Base-by-base conservation (phyloP, 2,797 vertebrate genomes). In the Onychomys arenicola region DNA sequence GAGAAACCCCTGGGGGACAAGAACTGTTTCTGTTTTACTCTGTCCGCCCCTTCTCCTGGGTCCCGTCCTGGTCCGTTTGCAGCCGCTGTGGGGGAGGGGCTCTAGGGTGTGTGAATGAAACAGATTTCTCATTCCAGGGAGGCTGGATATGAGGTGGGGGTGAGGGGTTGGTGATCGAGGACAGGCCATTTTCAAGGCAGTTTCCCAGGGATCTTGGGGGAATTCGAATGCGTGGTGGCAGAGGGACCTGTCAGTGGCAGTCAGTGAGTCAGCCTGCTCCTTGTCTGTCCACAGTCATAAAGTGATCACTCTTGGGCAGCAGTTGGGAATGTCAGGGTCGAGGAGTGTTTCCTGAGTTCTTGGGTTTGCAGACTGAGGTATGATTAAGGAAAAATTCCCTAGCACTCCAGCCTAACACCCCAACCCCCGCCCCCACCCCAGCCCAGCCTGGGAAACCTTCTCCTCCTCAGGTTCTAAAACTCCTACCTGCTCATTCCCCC, bases 331-430 rank as follows among this genome's bases (percentile, higher is more conserved):
- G 92, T 95, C 4, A 85, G 78, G 90, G 61, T 32, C 27, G 43
- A 65, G 90, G 69, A 85, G 34, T 37, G 52, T 91, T 97, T 97
- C 96, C 71, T 93, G 88, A 67, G 75, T 84, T 84, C 67, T 88
- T 43, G 61, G 71, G 76, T 95, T 97, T 95, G 63, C 37, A 37
- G 85, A 93, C 67, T n/a, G 27, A 77, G 40, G 40, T 43, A 9
- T 29, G 29, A 96, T 6, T 32, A 34, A 78, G 77, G 84, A 80
- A 96, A 98, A 98, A 97, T 96, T 96, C 95, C 96, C 97, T 94
- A 49, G 40, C 40, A 91, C 32, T 95, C 86, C 75, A 65, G 29
- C 34, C 84, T 40, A 61, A 75, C 43, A 27, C n/a, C 55, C 46
- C 34, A 40, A 11, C 25, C 46, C 27, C 14, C 52, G 4, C 7